phyloP scores from a whole-genome alignment of 2,797 vertebrate species.

The Notolabrus celidotus region DNA sequence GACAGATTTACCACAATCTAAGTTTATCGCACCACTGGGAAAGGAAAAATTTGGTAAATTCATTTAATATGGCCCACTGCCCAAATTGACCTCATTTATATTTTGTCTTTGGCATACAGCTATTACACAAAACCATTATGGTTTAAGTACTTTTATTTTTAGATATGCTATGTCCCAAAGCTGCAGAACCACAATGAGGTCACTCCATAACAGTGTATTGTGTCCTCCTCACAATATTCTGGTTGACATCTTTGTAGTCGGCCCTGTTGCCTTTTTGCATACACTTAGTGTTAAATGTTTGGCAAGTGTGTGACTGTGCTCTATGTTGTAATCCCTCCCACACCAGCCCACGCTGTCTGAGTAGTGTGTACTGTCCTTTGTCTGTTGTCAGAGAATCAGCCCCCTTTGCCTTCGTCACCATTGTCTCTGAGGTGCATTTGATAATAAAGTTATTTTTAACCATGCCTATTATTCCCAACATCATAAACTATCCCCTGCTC shows the following conservation, averaged over 20 bases:
- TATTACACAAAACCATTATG: too few species aligned
- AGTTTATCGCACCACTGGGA: too few species aligned
- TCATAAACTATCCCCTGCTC: slow-evolving; percentile 73
- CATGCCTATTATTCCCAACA: slow-evolving; percentile 65
- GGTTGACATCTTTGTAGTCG: slow-evolving; percentile 9
- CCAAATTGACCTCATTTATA: too few species aligned
- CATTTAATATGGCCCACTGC: too few species aligned
- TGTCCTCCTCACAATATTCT: background rate
- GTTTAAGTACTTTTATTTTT: slow-evolving; percentile 1
- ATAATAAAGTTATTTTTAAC: slow-evolving; percentile 79
- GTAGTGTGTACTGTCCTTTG: slow-evolving; percentile 1
- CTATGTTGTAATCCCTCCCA: slow-evolving; percentile 13
- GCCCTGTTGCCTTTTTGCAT: slow-evolving; percentile 9
- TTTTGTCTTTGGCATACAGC: too few species aligned
- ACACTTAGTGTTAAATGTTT: slow-evolving; percentile 13
- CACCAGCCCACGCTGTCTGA: background rate
- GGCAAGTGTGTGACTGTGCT: slow-evolving; percentile 17
- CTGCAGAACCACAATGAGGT: too few species aligned
- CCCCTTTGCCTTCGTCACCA: slow-evolving; percentile 33
- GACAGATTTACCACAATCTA: background rate
- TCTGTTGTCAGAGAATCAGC: slow-evolving; percentile 28
- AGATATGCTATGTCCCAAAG: background rate
- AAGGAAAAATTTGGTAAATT: background rate
- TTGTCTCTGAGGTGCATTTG: slow-evolving; percentile 67
- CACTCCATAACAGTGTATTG: background rate